Percentiles rank a stretch among this genome's conserved stretches.
phyloP scores from a whole-genome alignment of 2,113 vertebrate genomes.

The Callopanchax toddi region DNA sequence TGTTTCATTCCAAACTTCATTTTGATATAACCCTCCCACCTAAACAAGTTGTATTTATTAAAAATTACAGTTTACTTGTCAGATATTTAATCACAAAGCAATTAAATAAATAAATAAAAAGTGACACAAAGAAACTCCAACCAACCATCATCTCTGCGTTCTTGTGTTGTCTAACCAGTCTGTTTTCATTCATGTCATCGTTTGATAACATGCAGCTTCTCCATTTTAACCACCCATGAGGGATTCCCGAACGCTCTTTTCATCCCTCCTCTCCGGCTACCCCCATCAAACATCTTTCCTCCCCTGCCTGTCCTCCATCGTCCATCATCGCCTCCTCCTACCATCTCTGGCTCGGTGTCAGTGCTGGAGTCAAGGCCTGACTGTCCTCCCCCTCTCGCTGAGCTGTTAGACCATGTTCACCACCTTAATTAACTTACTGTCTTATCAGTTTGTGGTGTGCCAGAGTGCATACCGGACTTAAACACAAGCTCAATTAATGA shows the following conservation, averaged over 20 bases:
- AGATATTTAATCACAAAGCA: conserved; percentile 8
- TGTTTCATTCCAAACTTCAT: conserved; percentile 48
- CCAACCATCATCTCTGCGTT: conserved; percentile 9
- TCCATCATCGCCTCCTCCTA: conserved; percentile 65
- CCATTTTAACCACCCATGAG: conserved; percentile 2
- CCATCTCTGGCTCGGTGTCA: conserved; percentile 66
- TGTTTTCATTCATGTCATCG: conserved; percentile 18
- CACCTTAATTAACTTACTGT: conserved; percentile 80
- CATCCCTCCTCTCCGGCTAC: conserved; percentile 13
- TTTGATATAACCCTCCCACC: conserved; percentile 45
- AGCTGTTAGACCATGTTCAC: conserved; percentile 73
- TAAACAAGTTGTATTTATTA: conserved; percentile 16
- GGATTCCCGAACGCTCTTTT: conserved; percentile 23
- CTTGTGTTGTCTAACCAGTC: conserved; percentile 1
- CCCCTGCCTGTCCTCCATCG: conserved; percentile 70
- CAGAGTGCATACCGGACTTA: conserved; percentile 22
- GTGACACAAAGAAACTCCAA: background rate
- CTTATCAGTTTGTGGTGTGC: conserved; percentile 68
- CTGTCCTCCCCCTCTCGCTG: conserved; percentile 72
- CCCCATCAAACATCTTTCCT: conserved; percentile 64
- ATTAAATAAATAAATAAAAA: conserved; percentile 16
- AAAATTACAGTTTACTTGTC: conserved; percentile 14
- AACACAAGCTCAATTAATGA: conserved; percentile 6
- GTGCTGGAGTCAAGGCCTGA: conserved; percentile 77
- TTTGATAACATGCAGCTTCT: conserved; percentile 40